Evolutionary conservation across 1,140 invertebrate genomes (phyloP).

Genomic region (Uloborus diversus): DNA sequence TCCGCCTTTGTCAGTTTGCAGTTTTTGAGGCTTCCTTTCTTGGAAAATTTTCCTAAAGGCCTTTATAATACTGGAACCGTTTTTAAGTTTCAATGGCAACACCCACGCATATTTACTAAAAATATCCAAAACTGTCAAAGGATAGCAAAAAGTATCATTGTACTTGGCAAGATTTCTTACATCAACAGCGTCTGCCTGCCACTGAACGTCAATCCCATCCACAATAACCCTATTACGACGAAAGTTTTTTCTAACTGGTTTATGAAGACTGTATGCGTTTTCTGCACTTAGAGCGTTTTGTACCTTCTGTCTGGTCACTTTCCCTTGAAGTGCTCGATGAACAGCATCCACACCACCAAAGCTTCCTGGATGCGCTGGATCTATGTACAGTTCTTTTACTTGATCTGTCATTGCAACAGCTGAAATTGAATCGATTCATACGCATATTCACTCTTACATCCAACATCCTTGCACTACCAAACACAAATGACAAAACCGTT

Average conservation of each 20-base stretch:
- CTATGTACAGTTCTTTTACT: no score
- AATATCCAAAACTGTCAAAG: background rate
- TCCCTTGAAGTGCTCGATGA: background rate
- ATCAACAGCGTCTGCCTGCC: background rate
- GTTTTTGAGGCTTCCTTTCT: background rate
- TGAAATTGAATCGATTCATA: no score
- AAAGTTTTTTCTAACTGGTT: background rate
- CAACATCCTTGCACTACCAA: no score
- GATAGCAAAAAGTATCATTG: background rate
- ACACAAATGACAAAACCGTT: no score
- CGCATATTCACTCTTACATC: no score
- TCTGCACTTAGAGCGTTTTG: no score
- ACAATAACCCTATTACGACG: background rate
- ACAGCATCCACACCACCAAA: background rate
- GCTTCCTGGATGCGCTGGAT: background rate
- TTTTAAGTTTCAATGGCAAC: background rate
- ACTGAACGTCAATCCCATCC: background rate
- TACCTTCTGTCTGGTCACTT: no score
- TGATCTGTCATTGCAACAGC: no score
- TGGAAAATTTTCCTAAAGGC: background rate
- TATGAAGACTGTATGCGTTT: background rate
- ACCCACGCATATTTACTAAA: background rate
- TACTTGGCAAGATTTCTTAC: background rate
- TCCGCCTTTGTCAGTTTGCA: slow-evolving; percentile 46
- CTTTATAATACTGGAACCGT: background rate